phyloP scores from a whole-genome alignment of 2,888 invertebrate species.

The Lithosia quadra region DNA sequence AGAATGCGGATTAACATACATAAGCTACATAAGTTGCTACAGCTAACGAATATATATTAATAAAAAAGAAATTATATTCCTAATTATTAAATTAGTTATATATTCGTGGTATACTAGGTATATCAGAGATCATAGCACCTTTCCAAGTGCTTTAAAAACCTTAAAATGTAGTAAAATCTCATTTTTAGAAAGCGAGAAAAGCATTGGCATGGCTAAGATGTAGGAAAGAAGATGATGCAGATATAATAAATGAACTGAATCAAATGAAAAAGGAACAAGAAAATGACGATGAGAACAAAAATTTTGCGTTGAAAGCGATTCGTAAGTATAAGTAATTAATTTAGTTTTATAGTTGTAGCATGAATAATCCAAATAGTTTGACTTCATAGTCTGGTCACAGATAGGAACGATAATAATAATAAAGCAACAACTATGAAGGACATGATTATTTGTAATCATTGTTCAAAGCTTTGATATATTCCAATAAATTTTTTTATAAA shows the following conservation, averaged over 20 bases:
- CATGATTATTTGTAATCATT: no score
- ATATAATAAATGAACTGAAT: conserved; percentile 66
- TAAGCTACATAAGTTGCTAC: no score
- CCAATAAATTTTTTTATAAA: no score
- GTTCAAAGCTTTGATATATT: background rate
- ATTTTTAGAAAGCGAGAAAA: conserved; percentile 66
- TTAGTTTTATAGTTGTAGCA: no score
- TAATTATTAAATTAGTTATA: no score
- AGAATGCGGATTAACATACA: no score
- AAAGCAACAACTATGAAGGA: background rate
- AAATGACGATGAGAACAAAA: conserved; percentile 70
- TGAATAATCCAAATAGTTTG: no score
- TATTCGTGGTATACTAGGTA: no score
- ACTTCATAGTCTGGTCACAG: no score
- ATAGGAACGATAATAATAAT: background rate
- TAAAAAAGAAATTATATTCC: no score
- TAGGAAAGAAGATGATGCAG: conserved; percentile 59
- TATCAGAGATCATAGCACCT: no score
- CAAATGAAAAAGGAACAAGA: conserved; percentile 69
- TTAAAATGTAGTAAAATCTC: background rate
- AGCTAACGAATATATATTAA: no score
- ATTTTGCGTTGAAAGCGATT: conserved; percentile 70
- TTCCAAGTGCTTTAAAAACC: background rate
- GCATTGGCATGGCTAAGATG: conserved; percentile 78
- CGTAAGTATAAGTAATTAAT: conserved; percentile 58